These are phyloP conservation scores for Pandemis corylana DNA, from an alignment of 2,888 invertebrate genomes.

Conservation along the genomic window DNA sequence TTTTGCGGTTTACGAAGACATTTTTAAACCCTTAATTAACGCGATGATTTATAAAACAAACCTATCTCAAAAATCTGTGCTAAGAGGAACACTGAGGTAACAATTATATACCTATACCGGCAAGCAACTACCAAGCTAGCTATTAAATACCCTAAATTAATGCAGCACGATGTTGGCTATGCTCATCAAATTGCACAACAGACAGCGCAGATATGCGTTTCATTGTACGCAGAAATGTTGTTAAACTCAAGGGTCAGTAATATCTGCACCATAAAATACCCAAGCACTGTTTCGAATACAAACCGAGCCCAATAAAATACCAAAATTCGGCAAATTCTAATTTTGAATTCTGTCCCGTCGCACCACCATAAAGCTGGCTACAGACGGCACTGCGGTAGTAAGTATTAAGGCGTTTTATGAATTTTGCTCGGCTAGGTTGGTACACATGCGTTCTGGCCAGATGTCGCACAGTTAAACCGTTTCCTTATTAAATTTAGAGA, in stretches of 20 bases:
- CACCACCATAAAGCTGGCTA: slow-evolving; percentile 46
- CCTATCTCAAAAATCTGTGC: too few species aligned
- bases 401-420: slow-evolving; percentile 53
- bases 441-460: slow-evolving; percentile 43
- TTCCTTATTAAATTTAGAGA: slow-evolving; percentile 52
- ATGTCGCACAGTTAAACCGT: slow-evolving; percentile 43
- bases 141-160: neutral
- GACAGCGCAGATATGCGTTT: slow-evolving; percentile 24
- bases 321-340: slow-evolving; percentile 47
- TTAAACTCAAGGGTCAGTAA: slow-evolving; percentile 35
- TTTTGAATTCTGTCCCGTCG: slow-evolving; percentile 49
- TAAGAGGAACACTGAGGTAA: too few species aligned
- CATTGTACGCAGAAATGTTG: slow-evolving; percentile 28
- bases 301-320: slow-evolving; percentile 44
- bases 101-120: too few species aligned
- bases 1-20: too few species aligned
- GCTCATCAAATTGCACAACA: slow-evolving; percentile 9
- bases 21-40: too few species aligned
- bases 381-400: slow-evolving; percentile 45
- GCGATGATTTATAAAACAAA: too few species aligned
- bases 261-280: slow-evolving; percentile 40
- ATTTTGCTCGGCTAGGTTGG: slow-evolving; percentile 46
- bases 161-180: neutral
- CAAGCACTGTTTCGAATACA: slow-evolving; percentile 38
- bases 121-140: too few species aligned